phyloP scores from a whole-genome alignment of 92 coral and sea anemone species.

The Desmophyllum pertusum region DNA sequence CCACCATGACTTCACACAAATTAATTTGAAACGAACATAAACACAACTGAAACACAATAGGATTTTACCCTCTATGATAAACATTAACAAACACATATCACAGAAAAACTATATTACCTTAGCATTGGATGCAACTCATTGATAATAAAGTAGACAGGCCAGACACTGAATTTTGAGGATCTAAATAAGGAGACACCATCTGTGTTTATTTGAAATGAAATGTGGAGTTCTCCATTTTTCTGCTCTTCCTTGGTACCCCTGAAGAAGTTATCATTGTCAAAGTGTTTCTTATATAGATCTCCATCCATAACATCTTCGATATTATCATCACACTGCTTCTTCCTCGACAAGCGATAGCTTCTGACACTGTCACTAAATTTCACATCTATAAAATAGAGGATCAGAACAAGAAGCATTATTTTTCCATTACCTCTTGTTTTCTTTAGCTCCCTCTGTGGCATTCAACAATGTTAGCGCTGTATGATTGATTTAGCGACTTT shows the following conservation, averaged over 20 bases:
- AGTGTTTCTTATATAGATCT: constrained; percentile 41
- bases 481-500: no score
- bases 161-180: constrained; percentile 42
- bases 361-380: constrained; percentile 20
- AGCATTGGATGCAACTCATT: constrained; percentile 48
- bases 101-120: constrained; percentile 31
- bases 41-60: no score
- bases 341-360: constrained; percentile 30
- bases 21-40: no score
- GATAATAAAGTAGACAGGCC: constrained; percentile 29
- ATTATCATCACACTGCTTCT: constrained; percentile 9
- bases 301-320: constrained; percentile 63
- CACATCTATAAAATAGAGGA: no score
- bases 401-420: no score
- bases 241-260: constrained; percentile 5
- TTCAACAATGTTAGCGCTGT: no score
- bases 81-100: constrained; percentile 4
- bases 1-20: no score
- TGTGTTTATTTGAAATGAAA: constrained; percentile 46
- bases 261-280: constrained; percentile 28
- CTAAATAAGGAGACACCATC: constrained; percentile 52
- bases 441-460: no score
- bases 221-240: constrained; percentile 32
- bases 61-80: not conserved
- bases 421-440: no score